A percentile compares a stretch with the other conserved stretches of the same genome.
phyloP scores from a whole-genome alignment of 2,888 invertebrate species.

The Rhamphomyia laevipes region DNA sequence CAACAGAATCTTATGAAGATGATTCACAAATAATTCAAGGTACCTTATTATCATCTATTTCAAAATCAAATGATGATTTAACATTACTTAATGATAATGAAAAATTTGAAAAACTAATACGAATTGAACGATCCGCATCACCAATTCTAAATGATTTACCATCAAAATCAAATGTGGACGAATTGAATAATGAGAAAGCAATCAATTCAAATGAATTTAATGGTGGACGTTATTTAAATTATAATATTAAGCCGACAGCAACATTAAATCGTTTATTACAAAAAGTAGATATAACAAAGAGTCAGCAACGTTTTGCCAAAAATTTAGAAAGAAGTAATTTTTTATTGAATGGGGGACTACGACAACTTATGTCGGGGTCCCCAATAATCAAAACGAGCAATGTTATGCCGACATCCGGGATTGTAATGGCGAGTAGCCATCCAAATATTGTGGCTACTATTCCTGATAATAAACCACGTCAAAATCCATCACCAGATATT shows the following conservation, averaged over 20 bases:
- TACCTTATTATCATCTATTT: constrained; percentile 19
- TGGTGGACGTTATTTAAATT: constrained; percentile 31
- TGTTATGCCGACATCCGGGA: constrained; percentile 23
- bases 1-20: constrained; percentile 27
- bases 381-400: constrained; percentile 31
- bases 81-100: constrained; percentile 19
- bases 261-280: constrained; percentile 20
- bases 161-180: constrained; percentile 26
- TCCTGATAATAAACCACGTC: constrained; percentile 29
- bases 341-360: constrained; percentile 38
- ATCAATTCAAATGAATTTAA: constrained; percentile 16
- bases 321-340: constrained; percentile 31
- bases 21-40: constrained; percentile 15
- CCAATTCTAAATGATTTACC: constrained; percentile 47
- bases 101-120: constrained; percentile 31
- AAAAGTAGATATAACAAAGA: constrained; percentile 26
- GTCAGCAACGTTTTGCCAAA: constrained; percentile 26
- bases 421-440: constrained; percentile 43
- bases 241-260: constrained; percentile 35
- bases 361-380: constrained; percentile 38
- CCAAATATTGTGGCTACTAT: constrained; percentile 28
- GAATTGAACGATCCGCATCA: constrained; percentile 45
- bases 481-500: constrained; percentile 63
- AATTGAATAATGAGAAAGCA: constrained; percentile 22
- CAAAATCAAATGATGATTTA: constrained; percentile 8